A percentile compares a stretch with the other conserved stretches of the same genome.
phyloP scores from a whole-genome alignment of 2,797 vertebrate species.

The Macroramphosus scolopax region DNA sequence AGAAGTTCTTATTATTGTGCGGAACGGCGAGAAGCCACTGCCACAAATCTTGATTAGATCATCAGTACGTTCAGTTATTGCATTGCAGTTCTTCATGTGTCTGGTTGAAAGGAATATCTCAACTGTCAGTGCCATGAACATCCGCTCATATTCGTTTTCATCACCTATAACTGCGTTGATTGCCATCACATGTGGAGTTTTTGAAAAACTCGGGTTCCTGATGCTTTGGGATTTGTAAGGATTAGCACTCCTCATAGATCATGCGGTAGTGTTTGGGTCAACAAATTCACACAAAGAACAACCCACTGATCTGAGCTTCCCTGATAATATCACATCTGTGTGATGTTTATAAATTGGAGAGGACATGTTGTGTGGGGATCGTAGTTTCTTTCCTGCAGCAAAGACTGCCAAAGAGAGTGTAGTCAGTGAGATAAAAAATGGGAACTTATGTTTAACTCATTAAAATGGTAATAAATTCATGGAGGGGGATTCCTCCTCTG shows the following conservation, averaged over 20 bases:
- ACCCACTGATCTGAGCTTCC: conserved; percentile 17
- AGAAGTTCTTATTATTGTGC: too few species aligned
- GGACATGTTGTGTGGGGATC: conserved; percentile 5
- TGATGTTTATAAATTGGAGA: conserved; percentile 37
- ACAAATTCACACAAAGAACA: conserved; percentile 15
- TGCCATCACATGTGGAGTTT: conserved; percentile 12
- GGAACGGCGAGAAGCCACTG: too few species aligned
- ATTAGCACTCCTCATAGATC: conserved; percentile 20
- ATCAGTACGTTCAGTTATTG: not conserved
- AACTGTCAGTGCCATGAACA: conserved; percentile 3
- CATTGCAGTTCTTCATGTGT: conserved; percentile 1
- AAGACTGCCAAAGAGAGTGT: not conserved
- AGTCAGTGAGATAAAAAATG: conserved; percentile 9
- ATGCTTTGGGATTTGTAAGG: conserved; percentile 21
- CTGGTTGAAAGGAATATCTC: conserved; percentile 7
- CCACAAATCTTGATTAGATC: too few species aligned
- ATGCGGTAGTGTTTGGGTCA: conserved; percentile 7
- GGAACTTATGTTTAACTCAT: conserved; percentile 18
- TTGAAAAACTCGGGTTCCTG: conserved; percentile 3
- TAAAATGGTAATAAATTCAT: conserved; percentile 8
- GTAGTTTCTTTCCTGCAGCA: conserved; percentile 28
- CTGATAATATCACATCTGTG: conserved; percentile 28
- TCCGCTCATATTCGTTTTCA: not conserved
- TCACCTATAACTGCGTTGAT: conserved; percentile 4
- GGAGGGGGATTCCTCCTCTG: too few species aligned